These are phyloP conservation scores for Antedon bifida DNA, from an alignment of 35 echinoderm and acorn worm genomes.

Conservation along the genomic window DNA sequence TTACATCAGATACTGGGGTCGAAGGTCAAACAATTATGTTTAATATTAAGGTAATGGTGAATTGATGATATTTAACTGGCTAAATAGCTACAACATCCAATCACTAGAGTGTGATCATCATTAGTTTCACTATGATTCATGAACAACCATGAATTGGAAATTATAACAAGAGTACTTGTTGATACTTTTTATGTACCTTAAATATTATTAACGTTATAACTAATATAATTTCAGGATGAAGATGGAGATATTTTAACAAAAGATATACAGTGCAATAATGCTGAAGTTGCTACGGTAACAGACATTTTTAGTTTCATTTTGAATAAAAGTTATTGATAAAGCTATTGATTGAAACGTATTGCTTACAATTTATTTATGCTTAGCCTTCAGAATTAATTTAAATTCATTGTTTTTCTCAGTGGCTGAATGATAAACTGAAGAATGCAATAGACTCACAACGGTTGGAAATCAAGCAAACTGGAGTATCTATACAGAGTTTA, in stretches of 20 bases:
- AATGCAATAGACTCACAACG: not conserved
- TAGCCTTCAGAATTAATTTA: no score
- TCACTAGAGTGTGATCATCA: no score
- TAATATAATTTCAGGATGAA: not conserved
- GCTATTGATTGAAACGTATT: no score
- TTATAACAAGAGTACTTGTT: no score
- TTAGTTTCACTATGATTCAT: no score
- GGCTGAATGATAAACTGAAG: not conserved
- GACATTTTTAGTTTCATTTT: no score
- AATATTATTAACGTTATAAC: no score
- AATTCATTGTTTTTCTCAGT: not conserved
- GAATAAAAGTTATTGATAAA: no score
- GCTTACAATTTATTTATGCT: no score
- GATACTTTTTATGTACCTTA: no score
- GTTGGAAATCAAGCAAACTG: not conserved
- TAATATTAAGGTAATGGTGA: conserved; percentile 58
- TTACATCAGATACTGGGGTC: conserved; percentile 35
- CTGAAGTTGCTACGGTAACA: not conserved
- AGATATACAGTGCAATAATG: not conserved
- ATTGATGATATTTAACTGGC: not conserved
- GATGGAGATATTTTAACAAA: not conserved
- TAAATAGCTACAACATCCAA: not conserved
- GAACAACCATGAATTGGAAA: no score
- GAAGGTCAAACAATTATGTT: conserved; percentile 74
- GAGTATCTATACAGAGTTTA: not conserved